Base-by-base conservation (phyloP, 2,888 invertebrate genomes). In the Lissonota sp. region DNA sequence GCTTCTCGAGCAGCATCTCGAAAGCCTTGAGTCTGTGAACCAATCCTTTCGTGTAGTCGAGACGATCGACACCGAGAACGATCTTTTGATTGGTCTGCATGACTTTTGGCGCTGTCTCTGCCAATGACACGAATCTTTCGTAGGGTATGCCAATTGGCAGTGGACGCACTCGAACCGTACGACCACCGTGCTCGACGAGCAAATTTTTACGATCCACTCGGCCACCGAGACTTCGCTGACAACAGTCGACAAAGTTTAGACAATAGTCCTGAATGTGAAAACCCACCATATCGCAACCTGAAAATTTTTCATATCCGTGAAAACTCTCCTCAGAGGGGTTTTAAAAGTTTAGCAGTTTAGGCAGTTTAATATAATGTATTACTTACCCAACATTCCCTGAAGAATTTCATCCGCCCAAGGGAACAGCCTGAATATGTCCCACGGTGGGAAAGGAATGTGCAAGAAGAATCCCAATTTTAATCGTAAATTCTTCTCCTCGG, bases 401-500 rank as follows among this genome's bases (percentile, higher is more conserved):
- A 98, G 94, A 73, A 98, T 96, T 93, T 98, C 98, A 92, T 98
- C 98, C n/a, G 97, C 96, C 97, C 98, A 97, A 1, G 98, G 98
- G 88, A 98, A 96, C 67, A 98, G 93, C 80, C 98, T 94, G 92
- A 97, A 98, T 85, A 98, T 97, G 89, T 98, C 98, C 97, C 98
- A 98, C 10, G 98, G 96, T 10, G 98, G 98, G 92, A 98, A 98
- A 0, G 98, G 98, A 88, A 98, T 98, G 93, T 98, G 98, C 81
- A 98, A 94, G 93, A 98, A 98, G 93, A 98, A 98, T 40, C 97
- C 98, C 84, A 98, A 93, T 91, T 97, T 97, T 89, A 96, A 96
- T 81, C 95, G 94, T 37, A 97, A 93, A 77, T 95, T 95, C 86
- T 95, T 95, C 87, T 97, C 97, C 87, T 97, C 97, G 0, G 96